Evolutionary conservation across 2,113 vertebrate species (phyloP).

Genomic region (Passer montanus): DNA sequence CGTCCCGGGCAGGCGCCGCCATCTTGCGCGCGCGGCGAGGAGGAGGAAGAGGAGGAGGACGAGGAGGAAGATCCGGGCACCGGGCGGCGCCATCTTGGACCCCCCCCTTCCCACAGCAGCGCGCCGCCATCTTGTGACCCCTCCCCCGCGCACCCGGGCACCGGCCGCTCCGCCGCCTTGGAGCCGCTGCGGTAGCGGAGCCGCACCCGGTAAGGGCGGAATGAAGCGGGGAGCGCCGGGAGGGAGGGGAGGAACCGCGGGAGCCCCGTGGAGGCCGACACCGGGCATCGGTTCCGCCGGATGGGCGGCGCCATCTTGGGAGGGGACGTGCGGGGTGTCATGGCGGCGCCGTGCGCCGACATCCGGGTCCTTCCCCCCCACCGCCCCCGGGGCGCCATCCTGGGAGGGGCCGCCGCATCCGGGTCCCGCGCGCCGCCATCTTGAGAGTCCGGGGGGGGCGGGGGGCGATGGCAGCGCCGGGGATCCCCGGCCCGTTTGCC

Average conservation of each 20-base stretch:
- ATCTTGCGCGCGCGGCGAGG: background rate
- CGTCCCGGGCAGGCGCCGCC: background rate
- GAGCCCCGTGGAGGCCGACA: fast-evolving
- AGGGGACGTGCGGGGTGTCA: background rate
- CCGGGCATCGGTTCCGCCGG: fast-evolving
- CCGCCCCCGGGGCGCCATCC: background rate
- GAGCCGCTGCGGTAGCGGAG: background rate
- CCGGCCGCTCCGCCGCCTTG: background rate
- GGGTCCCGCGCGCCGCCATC: background rate
- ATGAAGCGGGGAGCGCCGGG: fast-evolving
- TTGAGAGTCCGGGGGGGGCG: background rate
- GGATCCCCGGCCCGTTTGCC: too few relatives aligned
- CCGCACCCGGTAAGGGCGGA: background rate
- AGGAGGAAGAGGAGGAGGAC: background rate
- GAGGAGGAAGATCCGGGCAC: background rate
- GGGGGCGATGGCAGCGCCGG: too few relatives aligned
- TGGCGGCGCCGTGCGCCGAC: background rate
- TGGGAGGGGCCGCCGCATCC: background rate
- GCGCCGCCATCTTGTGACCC: conserved; percentile 2
- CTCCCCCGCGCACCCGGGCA: background rate
- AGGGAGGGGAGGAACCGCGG: fast-evolving
- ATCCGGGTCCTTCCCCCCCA: background rate
- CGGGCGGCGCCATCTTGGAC: background rate
- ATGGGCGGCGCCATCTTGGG: background rate
- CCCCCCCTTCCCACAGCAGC: background rate